A percentile compares a stretch with the other conserved stretches of the same genome.
Conservation (phyloP, 2,113 vertebrate species). For the Genyomyrus donnyi region DNA sequence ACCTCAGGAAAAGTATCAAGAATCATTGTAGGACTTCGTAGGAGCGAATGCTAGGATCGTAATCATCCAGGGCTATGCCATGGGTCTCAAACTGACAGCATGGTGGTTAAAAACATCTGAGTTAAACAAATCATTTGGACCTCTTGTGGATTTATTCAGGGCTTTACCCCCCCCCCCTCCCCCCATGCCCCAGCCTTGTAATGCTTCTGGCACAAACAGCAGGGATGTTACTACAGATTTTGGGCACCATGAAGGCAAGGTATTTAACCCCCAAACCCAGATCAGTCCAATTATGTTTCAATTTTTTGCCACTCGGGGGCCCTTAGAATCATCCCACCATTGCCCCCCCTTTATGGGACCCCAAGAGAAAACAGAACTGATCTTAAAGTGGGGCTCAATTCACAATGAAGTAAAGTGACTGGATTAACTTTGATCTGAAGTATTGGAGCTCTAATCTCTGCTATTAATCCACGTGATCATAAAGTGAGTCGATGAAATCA, state of each 20-base stretch:
- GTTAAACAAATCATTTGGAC: neutral
- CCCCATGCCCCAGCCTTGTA: neutral
- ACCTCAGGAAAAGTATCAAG: neutral
- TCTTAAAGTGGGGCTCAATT: neutral
- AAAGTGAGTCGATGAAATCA: neutral
- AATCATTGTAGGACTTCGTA: neutral
- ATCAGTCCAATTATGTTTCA: neutral
- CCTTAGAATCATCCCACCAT: neutral
- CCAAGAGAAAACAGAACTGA: neutral
- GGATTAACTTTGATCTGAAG: neutral
- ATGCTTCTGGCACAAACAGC: neutral
- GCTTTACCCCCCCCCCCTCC: neutral
- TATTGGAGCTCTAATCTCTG: neutral
- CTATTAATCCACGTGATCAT: neutral
- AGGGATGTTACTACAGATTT: neutral
- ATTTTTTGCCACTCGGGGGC: neutral
- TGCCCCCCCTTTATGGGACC: neutral
- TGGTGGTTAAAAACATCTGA: no score
- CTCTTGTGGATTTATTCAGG: neutral
- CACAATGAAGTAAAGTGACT: neutral
- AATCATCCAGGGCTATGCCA: neutral
- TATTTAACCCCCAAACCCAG: neutral
- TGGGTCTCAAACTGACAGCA: neutral
- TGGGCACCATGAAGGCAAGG: neutral
- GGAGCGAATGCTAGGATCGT: neutral